Evolutionary conservation across 2,113 vertebrate genomes (phyloP).

Genomic region (Oryctolagus cuniculus): DNA sequence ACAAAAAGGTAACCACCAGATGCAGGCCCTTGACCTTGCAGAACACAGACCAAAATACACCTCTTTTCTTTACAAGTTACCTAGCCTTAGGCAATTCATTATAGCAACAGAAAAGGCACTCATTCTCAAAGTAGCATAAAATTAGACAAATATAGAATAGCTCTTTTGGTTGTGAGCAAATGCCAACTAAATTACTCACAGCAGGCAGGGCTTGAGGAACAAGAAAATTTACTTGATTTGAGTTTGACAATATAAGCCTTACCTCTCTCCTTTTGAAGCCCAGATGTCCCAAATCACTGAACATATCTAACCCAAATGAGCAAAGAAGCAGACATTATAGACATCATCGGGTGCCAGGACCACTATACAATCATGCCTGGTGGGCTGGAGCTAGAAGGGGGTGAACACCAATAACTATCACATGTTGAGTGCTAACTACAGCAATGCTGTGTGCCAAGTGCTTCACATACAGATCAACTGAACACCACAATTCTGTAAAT

Average conservation of each 20-base stretch:
- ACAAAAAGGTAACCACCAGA: too few relatives aligned
- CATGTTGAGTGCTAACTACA: not conserved
- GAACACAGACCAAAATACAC: too few relatives aligned
- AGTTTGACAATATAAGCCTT: slow-evolving; percentile 21
- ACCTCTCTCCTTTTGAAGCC: not conserved
- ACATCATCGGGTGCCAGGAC: not conserved
- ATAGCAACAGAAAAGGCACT: too few relatives aligned
- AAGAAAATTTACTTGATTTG: not conserved
- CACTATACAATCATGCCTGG: not conserved
- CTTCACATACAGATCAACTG: not conserved
- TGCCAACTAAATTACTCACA: slow-evolving; percentile 10
- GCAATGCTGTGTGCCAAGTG: not conserved
- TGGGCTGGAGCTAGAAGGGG: not conserved
- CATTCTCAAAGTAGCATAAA: slow-evolving; percentile 17
- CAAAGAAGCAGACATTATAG: not conserved
- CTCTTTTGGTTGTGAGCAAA: slow-evolving; percentile 20
- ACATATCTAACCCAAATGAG: not conserved
- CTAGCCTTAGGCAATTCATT: too few relatives aligned
- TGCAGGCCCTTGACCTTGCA: too few relatives aligned
- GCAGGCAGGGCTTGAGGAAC: not conserved
- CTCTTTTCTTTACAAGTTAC: too few relatives aligned
- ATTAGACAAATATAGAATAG: not conserved
- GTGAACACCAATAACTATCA: not conserved
- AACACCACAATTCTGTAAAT: not conserved
- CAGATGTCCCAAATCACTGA: not conserved